Base-by-base conservation (phyloP, 30 jellyfish, hydroid and myxozoan species). In the Cassiopea andromeda region DNA sequence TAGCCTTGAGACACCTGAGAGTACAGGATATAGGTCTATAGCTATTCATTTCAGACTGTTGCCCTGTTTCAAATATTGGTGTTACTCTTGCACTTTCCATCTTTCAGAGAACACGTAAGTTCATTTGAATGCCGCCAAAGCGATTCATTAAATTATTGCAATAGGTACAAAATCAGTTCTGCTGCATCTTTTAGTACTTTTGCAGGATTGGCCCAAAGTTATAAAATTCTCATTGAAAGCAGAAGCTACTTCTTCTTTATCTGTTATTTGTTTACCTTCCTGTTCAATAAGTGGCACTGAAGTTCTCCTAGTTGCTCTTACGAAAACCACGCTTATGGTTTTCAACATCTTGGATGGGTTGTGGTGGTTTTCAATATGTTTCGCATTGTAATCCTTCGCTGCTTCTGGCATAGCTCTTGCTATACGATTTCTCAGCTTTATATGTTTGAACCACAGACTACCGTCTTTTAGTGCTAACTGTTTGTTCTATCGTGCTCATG, bases 321-420 rank as follows among this genome's bases (percentile, higher is more conserved):
- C 90, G 5, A 60, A 46, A 64, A 61, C 60, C 12, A 19, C 44
- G 60, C 64, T 64, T 60, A 60, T 61, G 90, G 69, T 81, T 60
- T 81, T 67, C 84, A 84, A 67, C 91, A 83, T 68, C 69, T 83
- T 70, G 44, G 83, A 83, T 46, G 84, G 84, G 91, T 83, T 78
- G 87, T 45, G 19, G 68, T 68, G 91, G 84, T 70, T 83, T 15
- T 83, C 75, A 38, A 27, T 17, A 54, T 83, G 50, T 67, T 50
- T 57, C 5, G 91, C 50, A 83, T 68, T 67, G 18, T 48, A 83
- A 68, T 83, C 80, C 80, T 48, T 83, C 61, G 69, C 75, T 17
- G 91, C 91, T 83, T 83, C 84, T 57, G 84, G 91, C 60, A 83
- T 60, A 46, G 70, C 73, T 16, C 73, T 17, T 83, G 91, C 48